A percentile compares a stretch with the other conserved stretches of the same genome.
These are phyloP conservation scores for Lineus longissimus DNA, from an alignment of 1,140 invertebrate genomes.

Conservation along the genomic window DNA sequence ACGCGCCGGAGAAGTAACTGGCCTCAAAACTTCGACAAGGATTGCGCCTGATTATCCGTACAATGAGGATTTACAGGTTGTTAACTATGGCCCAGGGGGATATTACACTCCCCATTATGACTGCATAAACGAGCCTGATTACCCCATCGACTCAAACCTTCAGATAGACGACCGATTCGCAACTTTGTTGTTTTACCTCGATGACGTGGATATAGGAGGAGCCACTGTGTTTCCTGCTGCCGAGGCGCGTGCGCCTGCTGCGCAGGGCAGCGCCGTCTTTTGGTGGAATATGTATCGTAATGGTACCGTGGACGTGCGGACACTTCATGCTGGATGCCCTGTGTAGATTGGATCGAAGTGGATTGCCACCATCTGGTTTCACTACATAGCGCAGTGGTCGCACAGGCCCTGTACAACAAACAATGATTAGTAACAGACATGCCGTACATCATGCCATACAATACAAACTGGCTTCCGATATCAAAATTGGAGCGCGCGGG, in stretches of 20 bases:
- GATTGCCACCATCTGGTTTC: conserved; percentile 34
- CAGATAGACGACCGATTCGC: too few species aligned
- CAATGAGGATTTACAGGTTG: neutral
- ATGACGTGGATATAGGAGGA: neutral
- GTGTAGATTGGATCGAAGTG: conserved; percentile 58
- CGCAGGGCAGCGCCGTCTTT: conserved; percentile 49
- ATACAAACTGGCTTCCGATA: too few species aligned
- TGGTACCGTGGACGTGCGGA: conserved; percentile 52
- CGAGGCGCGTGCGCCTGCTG: neutral
- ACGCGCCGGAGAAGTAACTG: too few species aligned
- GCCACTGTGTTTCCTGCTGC: neutral
- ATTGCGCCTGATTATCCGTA: too few species aligned
- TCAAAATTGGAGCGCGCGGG: too few species aligned
- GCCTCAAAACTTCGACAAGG: too few species aligned
- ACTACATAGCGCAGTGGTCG: conserved; percentile 12
- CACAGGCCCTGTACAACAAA: conserved; percentile 16
- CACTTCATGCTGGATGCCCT: conserved; percentile 57
- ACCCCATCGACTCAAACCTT: too few species aligned
- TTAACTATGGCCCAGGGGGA: neutral
- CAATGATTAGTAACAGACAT: too few species aligned
- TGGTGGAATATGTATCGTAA: conserved; percentile 57
- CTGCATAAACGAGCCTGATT: neutral
- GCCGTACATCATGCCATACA: too few species aligned
- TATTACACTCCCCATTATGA: conserved; percentile 1
- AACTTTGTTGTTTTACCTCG: too few species aligned